Evolutionary conservation across 2,797 vertebrate genomes (phyloP).

Genomic region (Acrocephalus scirpaceus): DNA sequence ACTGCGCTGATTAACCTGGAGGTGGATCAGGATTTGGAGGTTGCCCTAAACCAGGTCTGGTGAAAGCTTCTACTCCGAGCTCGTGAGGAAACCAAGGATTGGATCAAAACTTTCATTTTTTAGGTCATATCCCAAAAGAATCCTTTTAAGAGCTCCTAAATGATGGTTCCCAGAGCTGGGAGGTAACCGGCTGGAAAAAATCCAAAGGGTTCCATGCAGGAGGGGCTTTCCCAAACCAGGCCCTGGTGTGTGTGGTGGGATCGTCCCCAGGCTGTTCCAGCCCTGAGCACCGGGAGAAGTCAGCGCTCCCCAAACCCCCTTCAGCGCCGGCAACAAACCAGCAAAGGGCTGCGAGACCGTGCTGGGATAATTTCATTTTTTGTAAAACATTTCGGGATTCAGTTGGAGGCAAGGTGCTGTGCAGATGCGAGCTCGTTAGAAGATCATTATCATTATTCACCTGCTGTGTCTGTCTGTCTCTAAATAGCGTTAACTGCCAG

Average conservation of each 20-base stretch:
- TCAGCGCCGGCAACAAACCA: not conserved
- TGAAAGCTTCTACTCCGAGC: not conserved
- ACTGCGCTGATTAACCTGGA: not conserved
- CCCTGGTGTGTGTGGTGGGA: accelerated
- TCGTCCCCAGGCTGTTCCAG: not conserved
- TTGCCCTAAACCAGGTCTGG: not conserved
- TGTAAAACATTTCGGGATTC: not conserved
- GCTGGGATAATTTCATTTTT: not conserved
- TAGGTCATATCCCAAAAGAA: not conserved
- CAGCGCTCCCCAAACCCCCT: not conserved
- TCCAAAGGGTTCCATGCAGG: not conserved
- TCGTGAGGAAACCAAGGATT: not conserved
- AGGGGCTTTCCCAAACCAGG: not conserved
- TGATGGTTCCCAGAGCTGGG: not conserved
- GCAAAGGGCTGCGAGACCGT: not conserved
- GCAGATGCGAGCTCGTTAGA: constrained; percentile 60
- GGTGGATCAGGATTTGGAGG: not conserved
- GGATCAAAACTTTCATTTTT: not conserved
- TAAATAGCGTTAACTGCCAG: constrained; percentile 10
- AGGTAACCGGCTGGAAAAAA: not conserved
- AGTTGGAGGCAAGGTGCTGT: constrained; percentile 19
- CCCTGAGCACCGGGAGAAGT: not conserved
- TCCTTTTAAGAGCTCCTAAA: not conserved
- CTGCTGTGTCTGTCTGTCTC: constrained; percentile 58
- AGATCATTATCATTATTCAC: constrained; percentile 64